Percentiles rank a stretch among this genome's conserved stretches.
phyloP scores from a whole-genome alignment of 2,113 vertebrate species.

The Ceyx melanurus region DNA sequence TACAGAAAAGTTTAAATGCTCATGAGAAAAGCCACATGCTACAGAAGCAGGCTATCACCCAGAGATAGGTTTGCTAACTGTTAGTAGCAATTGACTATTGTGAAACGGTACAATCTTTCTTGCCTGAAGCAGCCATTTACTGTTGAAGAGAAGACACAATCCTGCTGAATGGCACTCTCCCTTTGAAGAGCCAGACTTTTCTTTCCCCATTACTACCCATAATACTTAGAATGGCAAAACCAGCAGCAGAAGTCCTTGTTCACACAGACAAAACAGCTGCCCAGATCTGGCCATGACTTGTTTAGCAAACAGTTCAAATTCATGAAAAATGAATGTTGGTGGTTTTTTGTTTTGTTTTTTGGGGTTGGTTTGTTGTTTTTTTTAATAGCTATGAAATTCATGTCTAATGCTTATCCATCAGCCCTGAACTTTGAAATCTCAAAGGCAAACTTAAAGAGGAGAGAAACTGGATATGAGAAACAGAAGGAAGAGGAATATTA shows the following conservation, averaged over 20 bases:
- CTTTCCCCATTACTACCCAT: not conserved
- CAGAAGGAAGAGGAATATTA: not conserved
- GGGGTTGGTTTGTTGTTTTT: not conserved
- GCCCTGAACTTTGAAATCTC: not conserved
- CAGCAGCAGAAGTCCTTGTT: not conserved
- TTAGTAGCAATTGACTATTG: not conserved
- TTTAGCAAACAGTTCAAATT: not conserved
- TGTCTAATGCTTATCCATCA: not conserved
- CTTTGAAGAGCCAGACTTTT: not conserved
- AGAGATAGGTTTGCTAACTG: not conserved
- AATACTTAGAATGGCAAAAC: slow-evolving; percentile 2
- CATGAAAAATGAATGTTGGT: not conserved
- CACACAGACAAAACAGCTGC: not conserved
- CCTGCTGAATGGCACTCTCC: not conserved
- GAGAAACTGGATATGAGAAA: not conserved
- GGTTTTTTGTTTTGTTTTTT: too few species aligned
- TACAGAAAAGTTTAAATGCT: not conserved
- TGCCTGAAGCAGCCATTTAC: not conserved
- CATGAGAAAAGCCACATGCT: not conserved
- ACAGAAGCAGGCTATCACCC: not conserved
- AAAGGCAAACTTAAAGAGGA: not conserved
- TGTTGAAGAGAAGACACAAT: not conserved
- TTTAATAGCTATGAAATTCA: not conserved
- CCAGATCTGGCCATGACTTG: not conserved
- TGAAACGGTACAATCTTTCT: not conserved